phyloP scores from a whole-genome alignment of 1,140 invertebrate species.

The Macrostomum lignano region DNA sequence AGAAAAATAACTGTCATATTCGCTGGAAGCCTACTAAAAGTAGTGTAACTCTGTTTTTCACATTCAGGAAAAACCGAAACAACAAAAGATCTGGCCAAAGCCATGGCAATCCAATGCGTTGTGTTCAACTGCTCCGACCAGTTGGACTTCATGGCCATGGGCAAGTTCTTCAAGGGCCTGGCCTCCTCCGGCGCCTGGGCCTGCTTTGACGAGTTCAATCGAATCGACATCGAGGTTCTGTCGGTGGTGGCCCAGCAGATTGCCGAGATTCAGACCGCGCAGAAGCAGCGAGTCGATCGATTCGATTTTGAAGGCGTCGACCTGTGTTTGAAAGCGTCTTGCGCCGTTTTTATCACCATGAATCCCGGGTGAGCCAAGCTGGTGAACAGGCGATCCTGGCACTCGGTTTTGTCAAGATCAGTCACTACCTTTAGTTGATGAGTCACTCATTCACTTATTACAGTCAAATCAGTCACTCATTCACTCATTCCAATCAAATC shows the following conservation, averaged over 20 bases:
- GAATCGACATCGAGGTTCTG: slow-evolving; percentile 29
- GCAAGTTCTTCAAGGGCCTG: slow-evolving; percentile 29
- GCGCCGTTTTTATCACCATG: slow-evolving; percentile 30
- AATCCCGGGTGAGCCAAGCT: too few species aligned
- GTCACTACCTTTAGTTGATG: too few species aligned
- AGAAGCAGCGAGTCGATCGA: slow-evolving; percentile 16
- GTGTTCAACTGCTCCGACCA: slow-evolving; percentile 31
- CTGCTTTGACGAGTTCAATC: slow-evolving; percentile 30
- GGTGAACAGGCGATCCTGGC: too few species aligned
- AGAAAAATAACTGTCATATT: too few species aligned
- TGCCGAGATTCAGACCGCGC: slow-evolving; percentile 26
- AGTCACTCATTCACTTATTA: too few species aligned
- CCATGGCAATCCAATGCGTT: slow-evolving; percentile 29
- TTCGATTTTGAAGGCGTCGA: slow-evolving; percentile 29
- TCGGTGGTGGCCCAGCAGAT: slow-evolving; percentile 30
- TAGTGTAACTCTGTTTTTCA: too few species aligned
- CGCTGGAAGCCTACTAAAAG: too few species aligned
- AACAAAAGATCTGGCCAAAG: slow-evolving; percentile 29
- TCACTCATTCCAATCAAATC: too few species aligned
- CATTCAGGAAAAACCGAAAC: slow-evolving; percentile 34
- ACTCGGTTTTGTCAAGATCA: too few species aligned
- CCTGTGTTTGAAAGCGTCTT: slow-evolving; percentile 21
- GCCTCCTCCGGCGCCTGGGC: slow-evolving; percentile 29
- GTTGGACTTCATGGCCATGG: slow-evolving; percentile 30
- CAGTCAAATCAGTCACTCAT: too few species aligned